A percentile compares a stretch with the other conserved stretches of the same genome.
Evolutionary conservation across 2,888 invertebrate species (phyloP).

Genomic region (Nymphalis urticae): DNA sequence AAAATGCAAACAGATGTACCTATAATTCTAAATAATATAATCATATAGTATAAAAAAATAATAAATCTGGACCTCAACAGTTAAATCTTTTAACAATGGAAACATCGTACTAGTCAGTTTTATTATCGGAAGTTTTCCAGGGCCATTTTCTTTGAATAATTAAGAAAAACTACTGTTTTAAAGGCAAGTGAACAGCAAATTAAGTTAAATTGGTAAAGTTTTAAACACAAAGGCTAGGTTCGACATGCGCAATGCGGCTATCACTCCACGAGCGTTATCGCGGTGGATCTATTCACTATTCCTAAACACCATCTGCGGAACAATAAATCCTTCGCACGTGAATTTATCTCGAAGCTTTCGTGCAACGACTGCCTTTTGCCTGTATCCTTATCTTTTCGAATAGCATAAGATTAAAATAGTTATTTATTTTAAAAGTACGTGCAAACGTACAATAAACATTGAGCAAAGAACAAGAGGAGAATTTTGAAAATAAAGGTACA

Average conservation of each 20-base stretch:
- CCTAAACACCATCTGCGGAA: conserved; percentile 34
- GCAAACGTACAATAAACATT: neutral
- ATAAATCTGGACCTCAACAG: neutral
- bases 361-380: conserved; percentile 24
- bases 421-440: conserved; percentile 24
- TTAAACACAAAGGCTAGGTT: conserved; percentile 8
- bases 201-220: conserved; percentile 22
- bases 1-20: neutral
- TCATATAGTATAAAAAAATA: neutral
- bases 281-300: conserved; percentile 36
- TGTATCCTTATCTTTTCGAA: conserved; percentile 22
- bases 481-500: neutral
- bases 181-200: conserved; percentile 16
- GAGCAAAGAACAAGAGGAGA: neutral
- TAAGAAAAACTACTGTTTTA: conserved; percentile 4
- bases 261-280: conserved; percentile 30
- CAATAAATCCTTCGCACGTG: conserved; percentile 37
- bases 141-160: conserved; percentile 1
- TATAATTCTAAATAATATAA: neutral
- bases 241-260: conserved; percentile 28
- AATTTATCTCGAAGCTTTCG: conserved; percentile 33
- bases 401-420: conserved; percentile 22
- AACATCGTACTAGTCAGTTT: neutral
- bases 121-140: neutral
- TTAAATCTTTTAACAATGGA: neutral